Base-by-base conservation (phyloP, 2,888 invertebrate genomes). In the Malacosoma neustria region DNA sequence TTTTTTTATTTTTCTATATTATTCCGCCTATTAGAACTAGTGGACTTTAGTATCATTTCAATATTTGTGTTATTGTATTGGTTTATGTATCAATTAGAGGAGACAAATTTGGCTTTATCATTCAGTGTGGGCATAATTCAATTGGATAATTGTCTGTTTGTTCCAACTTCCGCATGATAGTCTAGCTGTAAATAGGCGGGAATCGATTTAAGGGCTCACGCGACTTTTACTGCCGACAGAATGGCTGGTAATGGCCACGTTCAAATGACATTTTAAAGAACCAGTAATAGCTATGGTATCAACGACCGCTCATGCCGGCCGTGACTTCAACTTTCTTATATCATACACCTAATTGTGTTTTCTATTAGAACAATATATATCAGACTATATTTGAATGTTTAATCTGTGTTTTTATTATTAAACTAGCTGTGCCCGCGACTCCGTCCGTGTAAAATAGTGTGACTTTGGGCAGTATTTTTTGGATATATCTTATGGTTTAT, bases 41-140 rank as follows among this genome's bases (percentile, higher is more conserved):
- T n/a, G n/a, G n/a, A n/a, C n/a, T n/a, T n/a, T n/a, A n/a, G n/a
- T n/a, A n/a, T n/a, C n/a, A n/a, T n/a, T n/a, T n/a, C n/a, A n/a
- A n/a, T n/a, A n/a, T n/a, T n/a, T n/a, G n/a, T n/a, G n/a, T n/a
- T n/a, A n/a, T n/a, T n/a, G n/a, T n/a, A n/a, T n/a, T n/a, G n/a
- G n/a, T n/a, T n/a, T n/a, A n/a, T n/a, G n/a, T n/a, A n/a, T 79
- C 80, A 80, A 81, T 80, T 81, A 81, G 69, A 61, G 53, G 68
- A 65, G 67, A 70, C 68, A 67, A 72, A 73, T 71, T 70, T 61
- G 60, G 60, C 70, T 76, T 79, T 72, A 70, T 67, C 69, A 72
- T 70, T 69, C 70, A 63, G 59, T 54, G 63, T 65, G 58, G 61
- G 62, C 54, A 54, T 58, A 45, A 59, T 62, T 61, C 64, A 63